phyloP scores from a whole-genome alignment of 2,888 invertebrate species.

The Chloromyia formosa region DNA sequence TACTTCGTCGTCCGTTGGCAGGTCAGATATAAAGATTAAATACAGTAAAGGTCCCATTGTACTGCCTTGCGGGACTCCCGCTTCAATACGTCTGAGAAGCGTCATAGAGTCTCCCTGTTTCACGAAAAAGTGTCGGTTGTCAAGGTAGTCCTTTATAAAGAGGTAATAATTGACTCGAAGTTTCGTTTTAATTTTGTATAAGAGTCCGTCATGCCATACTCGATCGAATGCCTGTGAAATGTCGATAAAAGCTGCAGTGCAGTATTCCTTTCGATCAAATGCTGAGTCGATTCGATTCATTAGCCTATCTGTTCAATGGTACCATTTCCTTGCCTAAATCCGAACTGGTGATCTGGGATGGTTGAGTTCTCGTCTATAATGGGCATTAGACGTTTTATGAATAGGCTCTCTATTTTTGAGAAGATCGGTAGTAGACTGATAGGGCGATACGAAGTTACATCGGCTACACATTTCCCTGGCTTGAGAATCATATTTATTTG shows the following conservation, averaged over 20 bases:
- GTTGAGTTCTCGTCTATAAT: not conserved
- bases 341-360: not conserved
- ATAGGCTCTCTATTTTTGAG: too few relatives aligned
- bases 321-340: not conserved
- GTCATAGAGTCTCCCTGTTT: too few relatives aligned
- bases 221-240: conserved; percentile 1
- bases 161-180: not conserved
- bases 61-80: too few relatives aligned
- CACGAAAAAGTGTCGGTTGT: too few relatives aligned
- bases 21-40: too few relatives aligned
- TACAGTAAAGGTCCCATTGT: too few relatives aligned
- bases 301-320: not conserved
- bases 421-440: too few relatives aligned
- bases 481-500: not conserved
- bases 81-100: too few relatives aligned
- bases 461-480: not conserved
- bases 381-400: too few relatives aligned
- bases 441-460: too few relatives aligned
- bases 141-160: too few relatives aligned
- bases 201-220: conserved; percentile 8
- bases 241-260: not conserved
- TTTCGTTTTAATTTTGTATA: not conserved
- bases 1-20: too few relatives aligned
- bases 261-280: not conserved
- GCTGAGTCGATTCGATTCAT: not conserved